These are phyloP conservation scores for Colius striatus DNA, from an alignment of 2,113 vertebrate genomes.

Conservation along the genomic window DNA sequence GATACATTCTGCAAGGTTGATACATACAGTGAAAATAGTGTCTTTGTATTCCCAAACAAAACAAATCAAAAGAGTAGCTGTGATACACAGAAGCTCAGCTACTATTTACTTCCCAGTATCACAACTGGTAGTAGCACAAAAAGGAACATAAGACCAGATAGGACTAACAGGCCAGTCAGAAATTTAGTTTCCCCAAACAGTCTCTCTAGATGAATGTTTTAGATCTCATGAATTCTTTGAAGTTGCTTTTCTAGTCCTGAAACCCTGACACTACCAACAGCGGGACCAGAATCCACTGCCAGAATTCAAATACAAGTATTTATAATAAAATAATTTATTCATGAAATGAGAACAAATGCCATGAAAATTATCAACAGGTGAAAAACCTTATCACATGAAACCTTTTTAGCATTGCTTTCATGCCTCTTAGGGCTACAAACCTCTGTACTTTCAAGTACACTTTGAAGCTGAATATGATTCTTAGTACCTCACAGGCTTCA, in stretches of 20 bases:
- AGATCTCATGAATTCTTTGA: neutral
- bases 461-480: neutral
- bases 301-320: neutral
- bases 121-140: neutral
- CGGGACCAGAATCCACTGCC: neutral
- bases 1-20: neutral
- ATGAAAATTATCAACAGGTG: neutral
- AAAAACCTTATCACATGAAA: neutral
- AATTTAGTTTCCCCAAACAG: neutral
- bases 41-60: neutral
- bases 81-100: neutral
- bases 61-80: neutral
- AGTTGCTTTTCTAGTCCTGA: neutral
- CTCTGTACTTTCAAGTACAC: neutral
- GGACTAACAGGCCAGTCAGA: neutral
- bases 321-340: neutral
- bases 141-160: neutral
- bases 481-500: neutral
- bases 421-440: neutral
- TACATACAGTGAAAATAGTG: neutral
- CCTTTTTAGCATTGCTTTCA: neutral
- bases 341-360: neutral
- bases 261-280: neutral
- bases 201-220: neutral
- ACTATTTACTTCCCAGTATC: neutral